Percentiles rank a stretch among this genome's conserved stretches.
phyloP scores from a whole-genome alignment of 2,888 invertebrate genomes.

The Molorchus minor region DNA sequence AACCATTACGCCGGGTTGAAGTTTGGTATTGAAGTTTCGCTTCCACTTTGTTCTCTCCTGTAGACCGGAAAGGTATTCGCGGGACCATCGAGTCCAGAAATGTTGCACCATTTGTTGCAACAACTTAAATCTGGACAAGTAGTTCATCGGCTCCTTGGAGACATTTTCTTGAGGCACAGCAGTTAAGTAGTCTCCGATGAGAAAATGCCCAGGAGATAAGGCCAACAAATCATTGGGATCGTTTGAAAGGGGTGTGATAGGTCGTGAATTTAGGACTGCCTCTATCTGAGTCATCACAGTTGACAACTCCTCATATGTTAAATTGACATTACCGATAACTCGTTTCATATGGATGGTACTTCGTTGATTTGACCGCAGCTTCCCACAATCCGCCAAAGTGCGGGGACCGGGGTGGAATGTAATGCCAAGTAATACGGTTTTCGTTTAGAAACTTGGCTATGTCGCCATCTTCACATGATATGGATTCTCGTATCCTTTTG shows the following conservation, averaged over 20 bases:
- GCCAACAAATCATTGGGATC: constrained; percentile 18
- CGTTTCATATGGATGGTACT: too few relatives aligned
- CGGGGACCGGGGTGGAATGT: neutral
- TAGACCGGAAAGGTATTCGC: constrained; percentile 31
- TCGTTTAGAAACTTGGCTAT: neutral
- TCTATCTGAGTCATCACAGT: constrained; percentile 25
- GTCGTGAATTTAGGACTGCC: constrained; percentile 23
- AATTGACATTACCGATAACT: constrained; percentile 9
- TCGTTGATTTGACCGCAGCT: too few relatives aligned
- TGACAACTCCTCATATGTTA: constrained; percentile 16
- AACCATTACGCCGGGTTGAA: constrained; percentile 14
- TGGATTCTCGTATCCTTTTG: neutral
- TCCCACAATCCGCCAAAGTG: too few relatives aligned
- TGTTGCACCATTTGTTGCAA: constrained; percentile 37
- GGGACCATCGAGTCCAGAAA: too few relatives aligned
- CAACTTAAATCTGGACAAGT: constrained; percentile 18
- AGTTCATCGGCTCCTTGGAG: neutral
- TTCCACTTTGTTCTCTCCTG: constrained; percentile 22
- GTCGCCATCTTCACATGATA: neutral
- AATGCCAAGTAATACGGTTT: neutral
- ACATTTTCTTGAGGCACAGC: constrained; percentile 27
- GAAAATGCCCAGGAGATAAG: constrained; percentile 38
- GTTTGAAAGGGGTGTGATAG: constrained; percentile 3
- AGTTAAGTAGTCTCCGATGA: constrained; percentile 29
- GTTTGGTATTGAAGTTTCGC: neutral